A percentile compares a stretch with the other conserved stretches of the same genome.
phyloP scores from a whole-genome alignment of 2,888 invertebrate genomes.

The Hecatera dysodea region DNA sequence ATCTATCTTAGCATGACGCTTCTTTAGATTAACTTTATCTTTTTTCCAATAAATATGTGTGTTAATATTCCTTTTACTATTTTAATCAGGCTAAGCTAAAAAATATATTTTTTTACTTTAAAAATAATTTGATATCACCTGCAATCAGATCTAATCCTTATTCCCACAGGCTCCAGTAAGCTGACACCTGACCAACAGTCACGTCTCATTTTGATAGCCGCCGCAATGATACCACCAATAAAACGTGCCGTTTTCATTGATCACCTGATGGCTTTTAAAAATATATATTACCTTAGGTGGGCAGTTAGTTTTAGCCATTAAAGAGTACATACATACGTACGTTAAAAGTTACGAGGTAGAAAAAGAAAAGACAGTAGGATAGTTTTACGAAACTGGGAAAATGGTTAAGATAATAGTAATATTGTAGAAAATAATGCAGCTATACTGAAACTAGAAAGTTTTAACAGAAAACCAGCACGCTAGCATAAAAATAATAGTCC shows the following conservation, averaged over 20 bases:
- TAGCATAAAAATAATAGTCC: neutral
- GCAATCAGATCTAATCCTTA: constrained; percentile 9
- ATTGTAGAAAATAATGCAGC: neutral
- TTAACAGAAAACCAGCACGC: neutral
- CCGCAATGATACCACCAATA: constrained; percentile 53
- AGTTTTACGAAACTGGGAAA: neutral
- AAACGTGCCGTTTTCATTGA: constrained; percentile 63
- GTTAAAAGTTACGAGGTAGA: neutral
- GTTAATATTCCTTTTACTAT: too few species aligned
- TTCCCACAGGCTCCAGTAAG: constrained; percentile 21
- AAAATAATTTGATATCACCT: neutral
- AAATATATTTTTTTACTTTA: neutral
- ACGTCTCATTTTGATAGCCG: constrained; percentile 62
- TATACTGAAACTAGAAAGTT: neutral
- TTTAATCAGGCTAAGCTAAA: too few species aligned
- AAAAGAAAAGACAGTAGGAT: neutral
- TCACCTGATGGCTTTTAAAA: constrained; percentile 54
- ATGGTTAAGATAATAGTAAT: neutral
- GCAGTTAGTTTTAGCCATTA: constrained; percentile 25
- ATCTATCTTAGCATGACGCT: too few species aligned
- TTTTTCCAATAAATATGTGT: too few species aligned
- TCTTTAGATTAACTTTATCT: too few species aligned
- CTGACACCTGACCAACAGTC: constrained; percentile 52
- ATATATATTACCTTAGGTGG: constrained; percentile 14
- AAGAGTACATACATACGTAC: neutral